A percentile compares a stretch with the other conserved stretches of the same genome.
phyloP scores from a whole-genome alignment of 2,888 invertebrate genomes.

The Diadegma fenestrale region DNA sequence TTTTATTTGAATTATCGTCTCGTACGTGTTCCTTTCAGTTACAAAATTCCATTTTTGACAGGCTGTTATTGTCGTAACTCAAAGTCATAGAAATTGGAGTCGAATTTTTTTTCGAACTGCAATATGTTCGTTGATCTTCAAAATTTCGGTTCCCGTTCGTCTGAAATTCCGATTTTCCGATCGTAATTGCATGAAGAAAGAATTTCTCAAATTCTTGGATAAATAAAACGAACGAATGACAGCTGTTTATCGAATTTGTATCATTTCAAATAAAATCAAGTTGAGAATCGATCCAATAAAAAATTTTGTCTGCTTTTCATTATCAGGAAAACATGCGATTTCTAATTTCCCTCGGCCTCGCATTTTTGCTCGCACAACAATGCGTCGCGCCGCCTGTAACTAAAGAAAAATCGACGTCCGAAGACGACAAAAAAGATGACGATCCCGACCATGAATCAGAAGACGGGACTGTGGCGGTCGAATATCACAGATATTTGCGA shows the following conservation, averaged over 20 bases:
- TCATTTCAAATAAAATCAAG: background rate
- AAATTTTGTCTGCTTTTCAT: background rate
- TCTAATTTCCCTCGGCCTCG: constrained; percentile 36
- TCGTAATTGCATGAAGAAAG: background rate
- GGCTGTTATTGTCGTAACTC: background rate
- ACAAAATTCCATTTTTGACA: background rate
- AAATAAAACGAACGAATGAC: background rate
- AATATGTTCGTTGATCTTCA: background rate
- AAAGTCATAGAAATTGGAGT: background rate
- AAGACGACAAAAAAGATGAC: background rate
- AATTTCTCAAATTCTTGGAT: background rate
- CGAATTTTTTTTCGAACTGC: background rate
- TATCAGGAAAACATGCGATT: constrained; percentile 7
- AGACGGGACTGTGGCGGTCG: constrained; percentile 65
- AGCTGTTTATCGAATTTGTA: background rate
- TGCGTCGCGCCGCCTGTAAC: constrained; percentile 85
- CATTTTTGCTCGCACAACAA: constrained; percentile 62
- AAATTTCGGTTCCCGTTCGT: background rate
- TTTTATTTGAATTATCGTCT: background rate
- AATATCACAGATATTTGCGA: constrained; percentile 95
- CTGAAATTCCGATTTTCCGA: background rate
- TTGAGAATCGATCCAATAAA: background rate
- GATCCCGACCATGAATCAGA: background rate
- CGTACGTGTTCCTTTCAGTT: background rate
- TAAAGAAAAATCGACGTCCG: constrained; percentile 70